phyloP scores from a whole-genome alignment of 2,797 vertebrate species.

The Hyperoplus lanceolatus region DNA sequence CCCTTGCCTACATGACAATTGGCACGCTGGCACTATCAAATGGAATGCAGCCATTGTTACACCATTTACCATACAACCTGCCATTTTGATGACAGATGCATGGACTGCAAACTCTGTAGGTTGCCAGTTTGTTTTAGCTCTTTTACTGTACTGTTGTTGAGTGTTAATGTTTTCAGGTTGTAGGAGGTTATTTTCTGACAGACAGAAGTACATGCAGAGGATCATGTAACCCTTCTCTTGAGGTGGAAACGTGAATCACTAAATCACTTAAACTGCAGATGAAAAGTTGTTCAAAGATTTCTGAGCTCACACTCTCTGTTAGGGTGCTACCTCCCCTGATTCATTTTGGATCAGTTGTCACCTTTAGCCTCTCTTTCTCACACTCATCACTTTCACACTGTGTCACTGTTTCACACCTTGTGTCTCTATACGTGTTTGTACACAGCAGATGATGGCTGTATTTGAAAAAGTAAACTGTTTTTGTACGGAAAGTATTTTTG shows the following conservation, averaged over 20 bases:
- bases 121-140: neutral
- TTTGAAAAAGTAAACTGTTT: slow-evolving; percentile 39
- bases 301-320: neutral
- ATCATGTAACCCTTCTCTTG: neutral
- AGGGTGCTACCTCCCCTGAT: neutral
- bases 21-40: neutral
- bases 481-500: slow-evolving; percentile 72
- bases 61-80: neutral
- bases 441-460: slow-evolving; percentile 18
- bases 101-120: neutral
- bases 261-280: neutral
- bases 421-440: slow-evolving; percentile 20
- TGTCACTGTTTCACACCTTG: slow-evolving; percentile 6
- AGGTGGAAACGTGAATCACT: neutral
- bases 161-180: neutral
- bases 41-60: neutral
- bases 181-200: neutral
- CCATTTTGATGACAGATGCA: neutral
- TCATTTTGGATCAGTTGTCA: slow-evolving; percentile 7
- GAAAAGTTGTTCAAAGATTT: neutral
- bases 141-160: slow-evolving; percentile 2
- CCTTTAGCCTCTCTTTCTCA: neutral
- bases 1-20: neutral
- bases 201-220: neutral
- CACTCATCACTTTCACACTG: neutral